Evolutionary conservation across 2,888 invertebrate genomes (phyloP), one percentile per base, ranked within the genome.

Genomic region (Nomada lathburiana): DNA sequence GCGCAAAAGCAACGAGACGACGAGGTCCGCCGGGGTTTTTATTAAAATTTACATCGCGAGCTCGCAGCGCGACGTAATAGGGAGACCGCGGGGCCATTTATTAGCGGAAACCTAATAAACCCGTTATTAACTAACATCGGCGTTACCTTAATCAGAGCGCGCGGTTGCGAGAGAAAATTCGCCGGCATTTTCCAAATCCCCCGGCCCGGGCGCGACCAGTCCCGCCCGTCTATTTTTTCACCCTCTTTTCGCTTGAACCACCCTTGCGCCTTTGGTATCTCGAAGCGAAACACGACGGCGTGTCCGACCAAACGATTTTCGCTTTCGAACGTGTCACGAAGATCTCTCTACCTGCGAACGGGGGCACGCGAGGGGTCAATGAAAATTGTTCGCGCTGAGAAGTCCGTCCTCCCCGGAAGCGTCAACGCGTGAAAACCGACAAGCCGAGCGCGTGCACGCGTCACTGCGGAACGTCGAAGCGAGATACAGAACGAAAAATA

Each of bases 111-210:
- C 72, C 79, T 76, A 83, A 83, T 87, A 87, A 88, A 83, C 76
- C 57, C 53, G 65, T 86, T 88, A 88, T 85, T 86, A 88, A 86
- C 69, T 78, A 83, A 85, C 80, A 82, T 82, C 71, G 86, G 72
- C 62, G 79, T 86, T 76, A 79, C 76, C 57, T 79, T 88, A 80
- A 88, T 87, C 76, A 80, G 69, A 80, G 75, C 64, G 75, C 76
- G 72, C 4, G 59, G 62, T 73, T 73, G 63, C 13, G 63, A 64
- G 44, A 29, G 36, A 52, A 52, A 74, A 59, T 68, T 53, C 47
- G 18, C 68, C 62, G 13, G 20, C 26, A 47, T 67, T 64, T 64
- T 26, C 60, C 59, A 42, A 47, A 26, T 44, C 57, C n/a, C 29
- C 50, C 23, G 1, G n/a, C n/a, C n/a, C n/a, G n/a, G n/a, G n/a